These are phyloP conservation scores for Amphiura filiformis DNA, from an alignment of 35 echinoderm and acorn worm genomes.

Conservation along the genomic window DNA sequence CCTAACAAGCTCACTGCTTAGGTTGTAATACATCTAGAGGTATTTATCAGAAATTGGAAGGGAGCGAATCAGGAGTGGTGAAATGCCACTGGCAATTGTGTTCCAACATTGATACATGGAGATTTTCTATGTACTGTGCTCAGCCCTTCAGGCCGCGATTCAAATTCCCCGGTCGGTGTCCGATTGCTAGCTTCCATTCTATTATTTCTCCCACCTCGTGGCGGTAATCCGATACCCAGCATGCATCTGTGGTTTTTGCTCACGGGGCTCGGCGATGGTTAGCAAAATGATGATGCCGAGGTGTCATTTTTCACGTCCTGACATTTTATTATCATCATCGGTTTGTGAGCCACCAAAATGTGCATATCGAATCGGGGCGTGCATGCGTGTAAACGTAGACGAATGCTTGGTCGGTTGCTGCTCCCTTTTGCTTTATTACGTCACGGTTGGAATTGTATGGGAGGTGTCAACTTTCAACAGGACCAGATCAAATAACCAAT, in stretches of 20 bases:
- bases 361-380: neutral
- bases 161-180: too few species aligned
- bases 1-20: too few species aligned
- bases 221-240: neutral
- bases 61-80: too few species aligned
- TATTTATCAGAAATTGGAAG: too few species aligned
- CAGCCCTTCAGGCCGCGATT: too few species aligned
- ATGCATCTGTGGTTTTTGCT: neutral
- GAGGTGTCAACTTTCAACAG: neutral
- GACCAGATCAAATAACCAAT: neutral
- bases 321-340: neutral
- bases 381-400: neutral
- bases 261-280: neutral
- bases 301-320: conserved; percentile 5
- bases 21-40: too few species aligned
- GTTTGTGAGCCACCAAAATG: neutral
- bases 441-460: neutral
- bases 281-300: neutral
- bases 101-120: too few species aligned
- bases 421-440: neutral
- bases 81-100: too few species aligned
- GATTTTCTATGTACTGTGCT: too few species aligned
- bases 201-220: neutral
- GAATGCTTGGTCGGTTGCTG: neutral
- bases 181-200: too few species aligned